phyloP scores from a whole-genome alignment of 1,140 invertebrate genomes.

The Aphelinus atriplicis region DNA sequence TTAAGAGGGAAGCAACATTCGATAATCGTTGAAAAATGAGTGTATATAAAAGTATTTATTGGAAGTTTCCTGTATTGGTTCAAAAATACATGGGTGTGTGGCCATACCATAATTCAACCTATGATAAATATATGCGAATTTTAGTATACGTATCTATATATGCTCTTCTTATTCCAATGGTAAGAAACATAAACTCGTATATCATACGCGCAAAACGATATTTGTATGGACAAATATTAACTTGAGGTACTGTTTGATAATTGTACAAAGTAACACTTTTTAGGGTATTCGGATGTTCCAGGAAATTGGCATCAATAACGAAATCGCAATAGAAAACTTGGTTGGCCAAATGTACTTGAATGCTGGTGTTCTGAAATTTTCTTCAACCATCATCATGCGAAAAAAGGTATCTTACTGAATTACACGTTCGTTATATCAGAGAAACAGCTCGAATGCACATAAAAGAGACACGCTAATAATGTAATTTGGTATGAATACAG shows the following conservation, averaged over 20 bases:
- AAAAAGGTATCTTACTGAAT: neutral
- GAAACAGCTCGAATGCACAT: no score
- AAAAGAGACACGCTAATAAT: no score
- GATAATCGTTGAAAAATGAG: neutral
- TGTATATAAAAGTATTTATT: neutral
- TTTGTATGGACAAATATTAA: no score
- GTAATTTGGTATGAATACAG: no score
- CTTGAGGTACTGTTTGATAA: no score
- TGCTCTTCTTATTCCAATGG: neutral
- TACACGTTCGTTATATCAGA: no score
- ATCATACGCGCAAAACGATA: no score
- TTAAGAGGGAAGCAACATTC: neutral
- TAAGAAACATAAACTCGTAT: neutral
- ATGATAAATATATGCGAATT: neutral
- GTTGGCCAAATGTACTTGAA: neutral
- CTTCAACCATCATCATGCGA: neutral
- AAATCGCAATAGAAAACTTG: constrained; percentile 18
- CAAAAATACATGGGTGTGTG: constrained; percentile 13
- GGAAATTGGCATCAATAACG: neutral
- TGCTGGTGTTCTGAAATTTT: neutral
- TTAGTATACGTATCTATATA: neutral
- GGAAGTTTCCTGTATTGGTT: neutral
- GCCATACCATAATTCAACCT: neutral
- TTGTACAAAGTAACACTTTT: neutral
- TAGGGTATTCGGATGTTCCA: neutral